These are phyloP conservation scores for Alentia gelatinosa DNA, from an alignment of 2,888 invertebrate species.

Conservation along the genomic window DNA sequence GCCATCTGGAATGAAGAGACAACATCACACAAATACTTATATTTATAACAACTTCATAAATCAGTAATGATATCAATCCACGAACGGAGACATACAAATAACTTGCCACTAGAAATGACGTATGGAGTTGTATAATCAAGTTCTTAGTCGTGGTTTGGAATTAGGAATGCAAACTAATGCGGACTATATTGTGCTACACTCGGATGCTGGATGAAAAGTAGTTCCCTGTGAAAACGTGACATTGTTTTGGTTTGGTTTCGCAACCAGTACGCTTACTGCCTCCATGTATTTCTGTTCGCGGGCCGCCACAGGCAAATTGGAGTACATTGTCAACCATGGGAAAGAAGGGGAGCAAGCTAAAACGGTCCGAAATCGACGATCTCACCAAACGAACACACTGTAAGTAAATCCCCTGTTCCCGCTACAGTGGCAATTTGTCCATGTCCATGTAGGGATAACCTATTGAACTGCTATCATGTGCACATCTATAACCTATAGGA, in stretches of 20 bases:
- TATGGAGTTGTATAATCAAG: background rate
- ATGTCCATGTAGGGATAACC: too few relatives aligned
- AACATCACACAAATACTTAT: background rate
- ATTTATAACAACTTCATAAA: background rate
- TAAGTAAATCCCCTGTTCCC: background rate
- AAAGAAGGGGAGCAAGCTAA: slow-evolving; percentile 40
- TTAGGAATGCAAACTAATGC: background rate
- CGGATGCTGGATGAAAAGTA: background rate
- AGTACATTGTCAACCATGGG: slow-evolving; percentile 37
- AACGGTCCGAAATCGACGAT: slow-evolving; percentile 11
- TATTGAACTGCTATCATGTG: too few relatives aligned
- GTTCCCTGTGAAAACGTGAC: slow-evolving; percentile 48
- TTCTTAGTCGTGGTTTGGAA: background rate
- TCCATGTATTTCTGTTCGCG: slow-evolving; percentile 23
- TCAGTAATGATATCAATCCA: background rate
- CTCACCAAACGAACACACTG: background rate
- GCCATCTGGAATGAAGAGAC: too few relatives aligned
- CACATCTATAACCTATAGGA: too few relatives aligned
- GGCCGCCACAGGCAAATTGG: background rate
- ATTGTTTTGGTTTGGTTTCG: slow-evolving; percentile 21
- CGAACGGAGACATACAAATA: too few relatives aligned
- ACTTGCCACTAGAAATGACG: background rate
- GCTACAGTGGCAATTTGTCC: too few relatives aligned
- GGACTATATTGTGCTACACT: too few relatives aligned
- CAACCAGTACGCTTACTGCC: background rate